phyloP scores from a whole-genome alignment of 2,113 vertebrate genomes.

The Osmerus mordax region DNA sequence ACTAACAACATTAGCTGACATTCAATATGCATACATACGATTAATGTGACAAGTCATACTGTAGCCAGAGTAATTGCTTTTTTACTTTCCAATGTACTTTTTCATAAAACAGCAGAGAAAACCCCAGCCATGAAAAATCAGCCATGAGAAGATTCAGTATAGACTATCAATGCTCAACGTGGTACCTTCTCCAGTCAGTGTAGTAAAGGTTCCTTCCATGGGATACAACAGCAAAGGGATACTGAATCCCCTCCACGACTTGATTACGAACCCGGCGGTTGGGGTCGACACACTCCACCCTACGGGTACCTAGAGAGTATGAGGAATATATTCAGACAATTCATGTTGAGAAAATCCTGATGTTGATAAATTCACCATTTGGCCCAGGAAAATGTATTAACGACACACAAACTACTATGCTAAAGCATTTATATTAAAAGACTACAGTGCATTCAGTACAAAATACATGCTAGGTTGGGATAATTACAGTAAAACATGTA shows the following conservation, averaged over 20 bases:
- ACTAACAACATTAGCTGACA: no score
- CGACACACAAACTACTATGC: no score
- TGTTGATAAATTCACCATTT: no score
- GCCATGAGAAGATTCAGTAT: background rate
- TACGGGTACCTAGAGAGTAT: constrained; percentile 75
- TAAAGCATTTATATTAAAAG: no score
- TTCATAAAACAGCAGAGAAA: no score
- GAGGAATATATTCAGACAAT: no score
- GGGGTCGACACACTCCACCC: constrained; percentile 85
- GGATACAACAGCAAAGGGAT: constrained; percentile 84
- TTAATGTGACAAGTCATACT: background rate
- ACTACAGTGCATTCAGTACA: no score
- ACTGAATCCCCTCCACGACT: constrained; percentile 81
- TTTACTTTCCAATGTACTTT: no score
- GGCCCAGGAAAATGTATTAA: no score
- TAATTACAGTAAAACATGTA: no score
- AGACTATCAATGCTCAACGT: background rate
- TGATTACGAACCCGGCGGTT: constrained; percentile 68
- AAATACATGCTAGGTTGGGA: no score
- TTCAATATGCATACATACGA: no score
- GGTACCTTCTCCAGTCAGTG: constrained; percentile 89
- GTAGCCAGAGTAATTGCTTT: background rate
- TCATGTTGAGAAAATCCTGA: background rate
- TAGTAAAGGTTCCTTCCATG: constrained; percentile 87
- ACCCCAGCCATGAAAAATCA: background rate